These are phyloP conservation scores for Apostichopus japonicus DNA, from an alignment of 35 echinoderm and acorn worm species.

Conservation along the genomic window DNA sequence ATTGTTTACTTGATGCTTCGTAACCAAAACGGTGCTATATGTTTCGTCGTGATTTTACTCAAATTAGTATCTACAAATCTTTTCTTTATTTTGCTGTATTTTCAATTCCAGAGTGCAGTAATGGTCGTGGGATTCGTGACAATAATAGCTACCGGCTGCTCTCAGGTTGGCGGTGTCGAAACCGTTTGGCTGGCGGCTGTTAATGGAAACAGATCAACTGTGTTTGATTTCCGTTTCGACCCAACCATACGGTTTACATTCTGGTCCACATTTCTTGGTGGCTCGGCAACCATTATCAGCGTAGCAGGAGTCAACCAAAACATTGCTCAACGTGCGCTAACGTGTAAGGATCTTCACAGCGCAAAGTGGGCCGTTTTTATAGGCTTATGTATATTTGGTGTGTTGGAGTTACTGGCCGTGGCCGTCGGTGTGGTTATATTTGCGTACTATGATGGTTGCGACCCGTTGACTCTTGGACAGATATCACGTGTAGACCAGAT, in stretches of 20 bases:
- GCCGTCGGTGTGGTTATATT: not conserved
- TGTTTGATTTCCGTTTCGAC: not conserved
- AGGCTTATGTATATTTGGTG: not conserved
- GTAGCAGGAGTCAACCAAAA: not conserved
- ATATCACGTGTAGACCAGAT: not conserved
- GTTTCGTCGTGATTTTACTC: too few relatives aligned
- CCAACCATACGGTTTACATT: not conserved
- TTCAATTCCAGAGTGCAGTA: not conserved
- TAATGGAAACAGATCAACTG: not conserved
- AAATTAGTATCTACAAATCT: too few relatives aligned
- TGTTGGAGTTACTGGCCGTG: not conserved
- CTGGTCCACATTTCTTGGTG: not conserved
- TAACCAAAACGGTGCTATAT: too few relatives aligned
- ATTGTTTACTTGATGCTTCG: too few relatives aligned
- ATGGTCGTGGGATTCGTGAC: not conserved
- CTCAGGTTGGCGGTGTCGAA: not conserved
- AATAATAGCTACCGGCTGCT: not conserved
- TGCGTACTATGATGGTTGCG: not conserved
- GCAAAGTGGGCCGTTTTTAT: not conserved
- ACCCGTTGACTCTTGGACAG: not conserved
- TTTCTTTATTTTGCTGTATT: too few relatives aligned
- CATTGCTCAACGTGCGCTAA: not conserved
- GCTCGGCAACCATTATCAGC: not conserved
- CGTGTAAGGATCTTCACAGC: slow-evolving; percentile 1
- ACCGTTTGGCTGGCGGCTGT: not conserved